These are phyloP conservation scores for Cyphomyrmex costatus DNA, from an alignment of 1,140 invertebrate species.

Conservation along the genomic window DNA sequence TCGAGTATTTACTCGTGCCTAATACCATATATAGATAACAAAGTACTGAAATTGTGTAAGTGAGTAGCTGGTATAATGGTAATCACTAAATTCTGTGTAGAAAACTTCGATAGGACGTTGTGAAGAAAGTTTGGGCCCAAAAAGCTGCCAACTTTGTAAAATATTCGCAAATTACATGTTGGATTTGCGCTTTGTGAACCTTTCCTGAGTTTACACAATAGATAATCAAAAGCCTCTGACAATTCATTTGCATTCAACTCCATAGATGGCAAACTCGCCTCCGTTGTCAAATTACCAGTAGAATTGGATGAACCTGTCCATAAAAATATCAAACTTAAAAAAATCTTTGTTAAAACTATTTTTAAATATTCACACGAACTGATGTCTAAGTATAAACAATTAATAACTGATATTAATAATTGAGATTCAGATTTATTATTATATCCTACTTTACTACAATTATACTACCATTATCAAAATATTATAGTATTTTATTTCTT, in stretches of 20 bases:
- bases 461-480: not conserved
- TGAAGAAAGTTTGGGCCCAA: conserved; percentile 87
- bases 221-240: conserved; percentile 91
- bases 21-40: conserved; percentile 92
- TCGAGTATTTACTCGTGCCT: conserved; percentile 87
- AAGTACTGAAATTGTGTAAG: conserved; percentile 92
- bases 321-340: conserved; percentile 39
- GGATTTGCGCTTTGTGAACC: conserved; percentile 88
- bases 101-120: conserved; percentile 87
- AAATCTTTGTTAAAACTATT: conserved; percentile 37
- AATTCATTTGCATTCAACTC: conserved; percentile 89
- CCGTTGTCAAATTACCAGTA: conserved; percentile 88
- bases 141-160: conserved; percentile 90
- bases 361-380: not conserved
- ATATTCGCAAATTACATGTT: conserved; percentile 91
- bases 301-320: conserved; percentile 89
- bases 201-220: conserved; percentile 91
- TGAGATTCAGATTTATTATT: conserved; percentile 8
- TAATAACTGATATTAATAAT: conserved; percentile 5
- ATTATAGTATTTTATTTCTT: not conserved
- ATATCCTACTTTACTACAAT: not conserved
- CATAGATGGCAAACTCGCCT: conserved; percentile 87
- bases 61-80: conserved; percentile 92
- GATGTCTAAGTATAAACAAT: not conserved
- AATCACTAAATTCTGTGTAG: conserved; percentile 88